Evolutionary conservation across 2,113 vertebrate genomes (phyloP).

Genomic region (Tylochromis polylepis): DNA sequence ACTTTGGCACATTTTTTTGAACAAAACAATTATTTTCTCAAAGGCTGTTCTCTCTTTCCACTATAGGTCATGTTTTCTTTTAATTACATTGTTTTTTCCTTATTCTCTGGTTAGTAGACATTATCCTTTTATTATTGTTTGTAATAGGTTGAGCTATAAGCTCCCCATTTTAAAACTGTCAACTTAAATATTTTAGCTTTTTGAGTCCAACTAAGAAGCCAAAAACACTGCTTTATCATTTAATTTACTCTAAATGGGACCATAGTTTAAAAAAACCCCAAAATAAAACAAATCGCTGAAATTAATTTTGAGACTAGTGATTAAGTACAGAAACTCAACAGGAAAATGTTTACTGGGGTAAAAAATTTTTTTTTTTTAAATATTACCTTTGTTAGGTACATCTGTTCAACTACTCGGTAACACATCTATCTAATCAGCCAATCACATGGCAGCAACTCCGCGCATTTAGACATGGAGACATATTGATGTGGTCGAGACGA

Average conservation of each 20-base stretch:
- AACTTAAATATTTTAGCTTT: not conserved
- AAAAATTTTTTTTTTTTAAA: not conserved
- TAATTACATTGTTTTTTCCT: not conserved
- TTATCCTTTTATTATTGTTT: not conserved
- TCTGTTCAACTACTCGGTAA: not conserved
- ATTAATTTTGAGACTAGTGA: not conserved
- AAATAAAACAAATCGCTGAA: not conserved
- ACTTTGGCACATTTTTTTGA: not conserved
- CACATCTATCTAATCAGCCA: not conserved
- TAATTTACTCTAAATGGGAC: not conserved
- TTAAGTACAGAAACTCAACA: not conserved
- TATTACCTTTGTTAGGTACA: not conserved
- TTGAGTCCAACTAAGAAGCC: not conserved
- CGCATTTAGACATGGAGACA: not conserved
- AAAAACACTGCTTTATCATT: not conserved
- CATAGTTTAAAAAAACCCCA: not conserved
- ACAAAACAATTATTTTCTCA: not conserved
- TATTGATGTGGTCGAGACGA: not conserved
- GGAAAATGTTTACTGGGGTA: not conserved
- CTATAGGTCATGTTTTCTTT: not conserved
- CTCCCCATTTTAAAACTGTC: not conserved
- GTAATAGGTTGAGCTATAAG: not conserved
- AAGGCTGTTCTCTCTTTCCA: not conserved
- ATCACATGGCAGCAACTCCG: not conserved
- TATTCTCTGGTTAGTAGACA: not conserved